Evolutionary conservation across 64 coral and sea anemone species (phyloP).

Genomic region (Exaiptasia diaphana): DNA sequence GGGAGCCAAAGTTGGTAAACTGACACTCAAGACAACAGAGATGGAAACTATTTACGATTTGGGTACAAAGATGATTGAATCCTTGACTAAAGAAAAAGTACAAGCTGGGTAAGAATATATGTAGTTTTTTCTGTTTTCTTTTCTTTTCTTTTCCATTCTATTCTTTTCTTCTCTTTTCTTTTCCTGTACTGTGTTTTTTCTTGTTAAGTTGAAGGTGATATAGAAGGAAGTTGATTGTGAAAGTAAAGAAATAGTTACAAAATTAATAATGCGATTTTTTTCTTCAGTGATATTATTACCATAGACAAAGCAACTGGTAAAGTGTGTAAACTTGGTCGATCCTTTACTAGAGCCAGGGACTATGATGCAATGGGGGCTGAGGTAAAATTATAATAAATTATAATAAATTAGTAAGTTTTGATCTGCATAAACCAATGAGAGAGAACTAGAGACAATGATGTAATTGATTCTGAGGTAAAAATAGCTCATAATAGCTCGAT

Average conservation of each 20-base stretch:
- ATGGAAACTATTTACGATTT: conserved; percentile 98
- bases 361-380: conserved; percentile 96
- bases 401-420: not conserved
- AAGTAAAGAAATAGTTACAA: not conserved
- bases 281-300: conserved; percentile 83
- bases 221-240: no score
- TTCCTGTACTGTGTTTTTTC: no score
- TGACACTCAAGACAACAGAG: conserved; percentile 98
- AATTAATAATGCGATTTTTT: not conserved
- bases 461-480: no score
- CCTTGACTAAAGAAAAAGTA: conserved; percentile 99
- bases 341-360: conserved; percentile 87
- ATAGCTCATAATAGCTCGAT: no score
- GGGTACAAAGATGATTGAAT: conserved; percentile 99
- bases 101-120: conserved; percentile 87
- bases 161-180: no score
- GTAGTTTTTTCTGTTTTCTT: no score
- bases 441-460: no score
- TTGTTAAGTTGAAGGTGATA: no score
- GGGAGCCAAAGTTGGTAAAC: conserved; percentile 94
- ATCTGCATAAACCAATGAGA: no score
- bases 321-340: conserved; percentile 88
- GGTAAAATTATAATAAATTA: not conserved
- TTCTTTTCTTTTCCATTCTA: no score
- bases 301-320: conserved; percentile 98